These are phyloP conservation scores for Eudorcas thomsonii DNA, from an alignment of 2,113 vertebrate genomes.

Conservation along the genomic window DNA sequence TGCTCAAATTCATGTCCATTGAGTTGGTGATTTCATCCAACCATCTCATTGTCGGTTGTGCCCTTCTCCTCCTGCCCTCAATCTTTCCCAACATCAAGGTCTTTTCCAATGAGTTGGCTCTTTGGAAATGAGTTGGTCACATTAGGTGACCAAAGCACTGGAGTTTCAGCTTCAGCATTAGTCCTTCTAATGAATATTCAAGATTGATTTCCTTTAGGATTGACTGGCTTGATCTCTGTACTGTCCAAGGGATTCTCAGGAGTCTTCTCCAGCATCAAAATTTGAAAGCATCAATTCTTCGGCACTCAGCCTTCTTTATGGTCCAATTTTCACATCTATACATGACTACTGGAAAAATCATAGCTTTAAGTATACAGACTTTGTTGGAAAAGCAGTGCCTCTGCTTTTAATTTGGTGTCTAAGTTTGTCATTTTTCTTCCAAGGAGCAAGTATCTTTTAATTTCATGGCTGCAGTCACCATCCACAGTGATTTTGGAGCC, in stretches of 20 bases:
- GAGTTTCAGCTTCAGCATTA: background rate
- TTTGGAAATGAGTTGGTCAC: background rate
- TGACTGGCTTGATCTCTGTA: background rate
- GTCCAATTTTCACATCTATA: background rate
- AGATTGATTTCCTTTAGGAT: background rate
- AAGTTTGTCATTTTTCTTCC: background rate
- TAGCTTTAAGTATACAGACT: background rate
- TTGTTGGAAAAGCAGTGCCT: background rate
- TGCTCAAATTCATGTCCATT: background rate
- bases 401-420: background rate
- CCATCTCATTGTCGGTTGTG: background rate
- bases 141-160: background rate
- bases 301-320: background rate
- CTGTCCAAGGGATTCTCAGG: background rate
- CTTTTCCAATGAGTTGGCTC: background rate
- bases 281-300: background rate
- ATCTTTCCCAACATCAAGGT: background rate
- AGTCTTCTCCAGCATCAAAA: background rate
- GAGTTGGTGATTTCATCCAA: background rate
- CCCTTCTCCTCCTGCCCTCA: background rate
- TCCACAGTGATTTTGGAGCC: background rate
- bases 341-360: background rate
- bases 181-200: background rate
- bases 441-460: background rate
- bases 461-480: background rate